Base-by-base conservation (phyloP, 2,888 invertebrate genomes). In the Protonemura montana region DNA sequence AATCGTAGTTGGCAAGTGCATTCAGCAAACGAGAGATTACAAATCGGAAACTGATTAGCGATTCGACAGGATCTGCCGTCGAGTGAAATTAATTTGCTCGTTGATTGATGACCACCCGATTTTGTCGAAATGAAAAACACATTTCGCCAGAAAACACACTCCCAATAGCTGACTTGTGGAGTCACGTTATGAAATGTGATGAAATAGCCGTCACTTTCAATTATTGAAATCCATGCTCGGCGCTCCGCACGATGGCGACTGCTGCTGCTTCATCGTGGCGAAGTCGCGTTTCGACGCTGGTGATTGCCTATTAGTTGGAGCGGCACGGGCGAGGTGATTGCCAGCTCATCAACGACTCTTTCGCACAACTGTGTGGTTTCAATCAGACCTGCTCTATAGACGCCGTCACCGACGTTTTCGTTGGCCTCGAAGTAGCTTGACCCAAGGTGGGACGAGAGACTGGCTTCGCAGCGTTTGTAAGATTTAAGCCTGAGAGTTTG, bases 181-280 rank as follows among this genome's bases (percentile, higher is more conserved):
- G 59, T 21, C 16, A 21, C 59, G 59, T 21, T 59, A 59, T 59
- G 59, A 59, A 59, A 59, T 21, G 59, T 59, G 59, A 59, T 59
- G 59, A 81, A 81, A 81, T 29, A 81, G n/a, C 81, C 28, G 29
- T 81, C 81, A 81, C 81, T n/a, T 30, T 13, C 29, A 81, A 81
- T 81, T 81, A 81, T 81, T 81, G 29, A 81, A 81, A 81, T 30
- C 81, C 21, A 30, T n/a, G 59, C 6, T 59, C 1, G 13, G 59
- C 1, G 59, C 1, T 59, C n/a, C n/a, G 21, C 21, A 59, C 13
- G 59, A 13, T 10, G 35, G 35, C 35, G 35, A 6, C 35, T 59
- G 59, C 16, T 13, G 21, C 59, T 59, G 59, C 16, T 13, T 2
- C 59, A 13, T 59, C 16, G 59, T 59, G 59, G 59, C 59, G 16